These are phyloP conservation scores for Pogoniulus pusillus DNA, from an alignment of 2,797 vertebrate species.

Conservation along the genomic window DNA sequence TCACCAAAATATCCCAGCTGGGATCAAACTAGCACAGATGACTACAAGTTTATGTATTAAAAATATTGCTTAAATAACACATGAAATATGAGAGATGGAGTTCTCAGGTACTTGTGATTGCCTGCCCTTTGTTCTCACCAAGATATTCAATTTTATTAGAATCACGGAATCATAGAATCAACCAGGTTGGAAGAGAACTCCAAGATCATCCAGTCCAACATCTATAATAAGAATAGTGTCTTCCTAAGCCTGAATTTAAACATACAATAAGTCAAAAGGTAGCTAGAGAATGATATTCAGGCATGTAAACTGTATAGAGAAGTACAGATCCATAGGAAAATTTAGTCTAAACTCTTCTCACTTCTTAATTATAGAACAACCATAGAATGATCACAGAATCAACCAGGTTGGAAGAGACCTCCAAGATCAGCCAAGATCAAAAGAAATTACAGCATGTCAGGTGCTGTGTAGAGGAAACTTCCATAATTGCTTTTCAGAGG, in stretches of 20 bases:
- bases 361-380: too few relatives aligned
- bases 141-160: not conserved
- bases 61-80: too few relatives aligned
- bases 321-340: not conserved
- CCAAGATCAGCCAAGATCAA: too few relatives aligned
- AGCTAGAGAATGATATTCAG: not conserved
- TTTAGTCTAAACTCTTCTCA: not conserved
- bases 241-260: not conserved
- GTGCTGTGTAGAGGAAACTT: not conserved
- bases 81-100: not conserved
- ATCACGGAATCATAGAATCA: too few relatives aligned
- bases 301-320: not conserved
- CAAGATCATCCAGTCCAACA: too few relatives aligned
- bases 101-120: not conserved
- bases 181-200: too few relatives aligned
- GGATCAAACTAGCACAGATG: too few relatives aligned
- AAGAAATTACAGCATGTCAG: not conserved
- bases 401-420: too few relatives aligned
- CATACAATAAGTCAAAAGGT: rapidly evolving
- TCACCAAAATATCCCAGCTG: too few relatives aligned
- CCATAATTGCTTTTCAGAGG: not conserved
- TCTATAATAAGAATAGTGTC: not conserved
- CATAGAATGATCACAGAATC: too few relatives aligned
- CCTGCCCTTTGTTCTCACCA: not conserved
- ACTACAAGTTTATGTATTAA: too few relatives aligned